A percentile compares a stretch with the other conserved stretches of the same genome.
Conservation (phyloP, 2,797 vertebrate genomes). For the Hybognathus amarus region DNA sequence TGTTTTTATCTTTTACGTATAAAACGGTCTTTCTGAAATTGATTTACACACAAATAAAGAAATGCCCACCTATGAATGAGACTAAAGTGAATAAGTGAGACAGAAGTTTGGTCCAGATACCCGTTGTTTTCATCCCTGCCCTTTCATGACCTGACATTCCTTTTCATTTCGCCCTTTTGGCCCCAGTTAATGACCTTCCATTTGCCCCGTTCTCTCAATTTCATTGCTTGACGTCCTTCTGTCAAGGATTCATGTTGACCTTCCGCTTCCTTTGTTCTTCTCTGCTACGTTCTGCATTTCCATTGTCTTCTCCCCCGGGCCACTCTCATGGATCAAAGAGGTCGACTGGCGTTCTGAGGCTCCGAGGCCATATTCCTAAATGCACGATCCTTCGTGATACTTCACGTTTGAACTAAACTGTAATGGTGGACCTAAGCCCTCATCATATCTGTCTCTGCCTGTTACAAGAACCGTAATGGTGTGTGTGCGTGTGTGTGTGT, state of each 20-base stretch:
- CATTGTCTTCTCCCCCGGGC: conserved; percentile 43
- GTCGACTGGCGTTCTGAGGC: conserved; percentile 18
- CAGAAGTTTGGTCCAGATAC: conserved; percentile 29
- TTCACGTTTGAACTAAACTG: conserved; percentile 35
- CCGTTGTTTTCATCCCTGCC: conserved; percentile 24
- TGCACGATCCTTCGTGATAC: conserved; percentile 33
- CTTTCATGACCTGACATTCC: conserved; percentile 7
- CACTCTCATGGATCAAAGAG: conserved; percentile 43
- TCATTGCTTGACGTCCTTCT: conserved; percentile 16
- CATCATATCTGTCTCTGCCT: conserved; percentile 34
- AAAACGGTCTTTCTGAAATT: conserved; percentile 90
- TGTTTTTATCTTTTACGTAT: conserved; percentile 98
- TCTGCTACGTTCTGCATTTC: conserved; percentile 36
- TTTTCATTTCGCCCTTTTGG: not conserved
- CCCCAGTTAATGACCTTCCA: conserved; percentile 26
- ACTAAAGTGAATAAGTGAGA: conserved; percentile 35
- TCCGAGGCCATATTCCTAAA: conserved; percentile 30
- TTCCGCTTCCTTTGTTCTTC: conserved; percentile 26
- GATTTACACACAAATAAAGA: conserved; percentile 73
- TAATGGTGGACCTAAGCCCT: conserved; percentile 35
- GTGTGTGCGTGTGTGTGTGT: conserved; percentile 42
- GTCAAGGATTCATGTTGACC: conserved; percentile 22
- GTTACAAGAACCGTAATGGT: conserved; percentile 11
- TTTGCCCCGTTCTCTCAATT: conserved; percentile 11
- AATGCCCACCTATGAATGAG: conserved; percentile 41